Base-by-base conservation (phyloP, 2,888 invertebrate genomes). In the Druceiella hillmani region DNA sequence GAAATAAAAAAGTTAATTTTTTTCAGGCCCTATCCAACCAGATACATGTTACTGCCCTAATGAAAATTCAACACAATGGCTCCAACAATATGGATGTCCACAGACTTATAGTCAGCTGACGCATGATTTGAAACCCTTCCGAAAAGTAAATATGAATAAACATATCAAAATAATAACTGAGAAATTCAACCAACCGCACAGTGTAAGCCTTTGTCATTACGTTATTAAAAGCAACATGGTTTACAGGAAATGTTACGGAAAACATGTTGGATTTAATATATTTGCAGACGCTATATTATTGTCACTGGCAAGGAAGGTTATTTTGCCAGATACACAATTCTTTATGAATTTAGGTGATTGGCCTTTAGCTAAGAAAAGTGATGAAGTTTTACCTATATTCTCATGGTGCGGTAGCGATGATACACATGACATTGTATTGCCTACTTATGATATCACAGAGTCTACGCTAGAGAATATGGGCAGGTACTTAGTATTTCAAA, bases 361-460 rank as follows among this genome's bases (percentile, higher is more conserved):
- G 95, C 97, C 97, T 1, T 64, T 97, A 14, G 78, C 82, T 2
- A 69, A 72, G 40, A 75, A 69, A 45, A 61, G 57, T 25, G 61
- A 61, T 5, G 69, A 74, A 1, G 59, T 73, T 9, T 75, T 81
- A 45, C 94, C 97, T 2, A 79, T 98, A 43, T 87, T 97, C 58
- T 95, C 95, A 10, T 98, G 97, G 97, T 97, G 97, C 64, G 94
- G 94, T 2, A 94, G 91, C 45, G 74, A 79, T 40, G 81, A 86
- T 41, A 82, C 86, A 3, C 69, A 76, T 51, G 97, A 98, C 61
- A 93, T 97, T 57, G 79, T 93, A 16, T 74, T 97, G 75, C 97
- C 97, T 4, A 95, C 95, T 1, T 97, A 97, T 64, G 95, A 97
- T 58, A 72, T 97, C 30, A 93, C 92, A 1, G 89, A 94, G 66